Evolutionary conservation across 37 sponge, comb jelly and placozoan genomes (phyloP).

Genomic region (Halisarca cf. caerulea): DNA sequence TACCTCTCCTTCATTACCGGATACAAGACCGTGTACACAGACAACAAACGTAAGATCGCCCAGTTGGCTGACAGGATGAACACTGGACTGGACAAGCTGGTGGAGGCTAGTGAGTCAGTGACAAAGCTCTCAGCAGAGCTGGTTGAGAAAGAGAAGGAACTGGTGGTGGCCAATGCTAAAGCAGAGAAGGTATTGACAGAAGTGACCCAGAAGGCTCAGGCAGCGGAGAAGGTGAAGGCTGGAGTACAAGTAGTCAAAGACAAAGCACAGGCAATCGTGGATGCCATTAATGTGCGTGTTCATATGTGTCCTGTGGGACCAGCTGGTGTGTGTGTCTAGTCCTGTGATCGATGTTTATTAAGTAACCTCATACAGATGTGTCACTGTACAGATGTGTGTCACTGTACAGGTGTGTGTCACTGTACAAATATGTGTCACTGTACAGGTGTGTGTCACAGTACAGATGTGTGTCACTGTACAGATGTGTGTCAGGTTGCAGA

Average conservation of each 20-base stretch:
- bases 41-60: conserved; percentile 72
- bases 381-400: too few relatives aligned
- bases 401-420: too few relatives aligned
- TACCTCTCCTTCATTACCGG: conserved; percentile 98
- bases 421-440: too few relatives aligned
- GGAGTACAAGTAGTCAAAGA: conserved; percentile 98
- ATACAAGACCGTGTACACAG: conserved; percentile 90
- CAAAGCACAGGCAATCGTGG: conserved; percentile 96
- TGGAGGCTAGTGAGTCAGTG: conserved; percentile 93
- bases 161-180: conserved; percentile 86
- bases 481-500: too few relatives aligned
- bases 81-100: conserved; percentile 93
- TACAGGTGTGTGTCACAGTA: too few relatives aligned
- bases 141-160: conserved; percentile 94
- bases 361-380: background rate
- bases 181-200: conserved; percentile 95
- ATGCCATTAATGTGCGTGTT: conserved; percentile 68
- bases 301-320: background rate
- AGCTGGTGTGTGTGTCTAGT: background rate
- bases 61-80: conserved; percentile 93
- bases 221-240: conserved; percentile 98
- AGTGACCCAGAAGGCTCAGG: conserved; percentile 95
- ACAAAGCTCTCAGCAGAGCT: conserved; percentile 85
- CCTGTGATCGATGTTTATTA: background rate
- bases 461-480: too few relatives aligned